phyloP scores from a whole-genome alignment of 2,888 invertebrate genomes.

The Suillia variegata region DNA sequence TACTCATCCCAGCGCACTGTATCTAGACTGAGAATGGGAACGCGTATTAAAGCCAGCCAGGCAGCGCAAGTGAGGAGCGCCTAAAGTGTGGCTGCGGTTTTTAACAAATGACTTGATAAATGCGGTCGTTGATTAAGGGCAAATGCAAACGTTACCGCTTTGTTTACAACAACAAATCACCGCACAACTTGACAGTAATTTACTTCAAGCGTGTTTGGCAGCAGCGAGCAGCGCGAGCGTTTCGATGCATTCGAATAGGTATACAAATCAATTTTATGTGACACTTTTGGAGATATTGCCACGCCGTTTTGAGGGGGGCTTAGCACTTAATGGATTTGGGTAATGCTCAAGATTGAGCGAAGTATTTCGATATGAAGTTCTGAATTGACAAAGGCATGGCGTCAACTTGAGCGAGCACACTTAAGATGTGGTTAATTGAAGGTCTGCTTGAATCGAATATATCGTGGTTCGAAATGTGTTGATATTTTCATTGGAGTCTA shows the following conservation, averaged over 20 bases:
- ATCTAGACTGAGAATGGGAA: too few relatives aligned
- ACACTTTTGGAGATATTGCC: conserved; percentile 13
- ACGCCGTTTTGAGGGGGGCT: not conserved
- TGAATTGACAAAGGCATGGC: too few relatives aligned
- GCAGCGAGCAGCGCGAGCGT: not conserved
- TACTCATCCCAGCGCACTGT: not conserved
- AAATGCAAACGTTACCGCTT: conserved; percentile 20
- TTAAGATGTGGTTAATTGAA: too few relatives aligned
- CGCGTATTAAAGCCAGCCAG: too few relatives aligned
- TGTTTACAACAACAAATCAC: conserved; percentile 25
- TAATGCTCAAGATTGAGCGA: too few relatives aligned
- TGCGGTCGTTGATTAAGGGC: not conserved
- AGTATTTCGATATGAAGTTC: too few relatives aligned
- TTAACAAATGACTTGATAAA: not conserved
- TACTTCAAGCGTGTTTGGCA: conserved; percentile 13
- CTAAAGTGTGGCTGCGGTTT: not conserved
- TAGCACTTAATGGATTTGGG: too few relatives aligned
- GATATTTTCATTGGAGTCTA: too few relatives aligned
- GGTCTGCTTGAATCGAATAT: too few relatives aligned
- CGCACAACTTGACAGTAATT: conserved; percentile 23
- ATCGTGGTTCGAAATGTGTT: too few relatives aligned
- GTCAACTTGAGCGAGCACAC: too few relatives aligned
- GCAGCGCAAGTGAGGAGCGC: not conserved
- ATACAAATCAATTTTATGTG: conserved; percentile 30
- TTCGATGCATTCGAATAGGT: too few relatives aligned